Conservation (phyloP, 1,140 invertebrate species). For the Pogonus chalceus region DNA sequence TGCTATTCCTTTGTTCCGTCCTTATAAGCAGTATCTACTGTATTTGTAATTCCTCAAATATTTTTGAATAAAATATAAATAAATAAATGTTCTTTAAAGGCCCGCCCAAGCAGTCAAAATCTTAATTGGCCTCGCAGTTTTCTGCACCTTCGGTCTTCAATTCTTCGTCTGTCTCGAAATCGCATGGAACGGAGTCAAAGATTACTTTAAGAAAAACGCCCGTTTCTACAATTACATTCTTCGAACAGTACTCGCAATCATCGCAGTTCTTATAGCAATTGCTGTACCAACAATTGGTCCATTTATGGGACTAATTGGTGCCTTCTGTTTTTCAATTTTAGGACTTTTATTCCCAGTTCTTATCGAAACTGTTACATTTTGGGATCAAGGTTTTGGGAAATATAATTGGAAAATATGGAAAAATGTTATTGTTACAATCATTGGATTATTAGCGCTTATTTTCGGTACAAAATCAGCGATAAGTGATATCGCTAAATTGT, state of each 20-base stretch:
- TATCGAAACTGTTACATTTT: slow-evolving; percentile 73
- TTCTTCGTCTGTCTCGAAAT: slow-evolving; percentile 89
- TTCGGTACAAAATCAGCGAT: slow-evolving; percentile 72
- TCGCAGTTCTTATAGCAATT: slow-evolving; percentile 69
- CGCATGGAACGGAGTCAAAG: slow-evolving; percentile 62
- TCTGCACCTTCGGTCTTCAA: slow-evolving; percentile 90
- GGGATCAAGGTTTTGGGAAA: slow-evolving; percentile 62
- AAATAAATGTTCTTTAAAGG: slow-evolving; percentile 41
- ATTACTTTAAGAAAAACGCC: slow-evolving; percentile 56
- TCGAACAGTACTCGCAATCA: slow-evolving; percentile 50
- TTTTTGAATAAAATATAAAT: too few relatives aligned
- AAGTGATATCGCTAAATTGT: slow-evolving; percentile 48
- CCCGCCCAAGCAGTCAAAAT: slow-evolving; percentile 77
- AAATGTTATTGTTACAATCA: slow-evolving; percentile 59
- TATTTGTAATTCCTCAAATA: too few relatives aligned
- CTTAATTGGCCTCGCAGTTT: slow-evolving; percentile 79
- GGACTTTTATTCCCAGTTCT: slow-evolving; percentile 85
- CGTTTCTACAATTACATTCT: slow-evolving; percentile 64
- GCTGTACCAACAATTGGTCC: slow-evolving; percentile 81
- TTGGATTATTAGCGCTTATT: slow-evolving; percentile 64
- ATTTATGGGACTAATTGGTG: slow-evolving; percentile 88
- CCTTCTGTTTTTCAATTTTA: slow-evolving; percentile 86
- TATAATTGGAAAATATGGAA: slow-evolving; percentile 66
- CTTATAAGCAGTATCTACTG: too few relatives aligned
- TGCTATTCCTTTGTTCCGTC: too few relatives aligned